phyloP scores from a whole-genome alignment of 2,888 invertebrate species.

The Gymnosoma rotundatum region DNA sequence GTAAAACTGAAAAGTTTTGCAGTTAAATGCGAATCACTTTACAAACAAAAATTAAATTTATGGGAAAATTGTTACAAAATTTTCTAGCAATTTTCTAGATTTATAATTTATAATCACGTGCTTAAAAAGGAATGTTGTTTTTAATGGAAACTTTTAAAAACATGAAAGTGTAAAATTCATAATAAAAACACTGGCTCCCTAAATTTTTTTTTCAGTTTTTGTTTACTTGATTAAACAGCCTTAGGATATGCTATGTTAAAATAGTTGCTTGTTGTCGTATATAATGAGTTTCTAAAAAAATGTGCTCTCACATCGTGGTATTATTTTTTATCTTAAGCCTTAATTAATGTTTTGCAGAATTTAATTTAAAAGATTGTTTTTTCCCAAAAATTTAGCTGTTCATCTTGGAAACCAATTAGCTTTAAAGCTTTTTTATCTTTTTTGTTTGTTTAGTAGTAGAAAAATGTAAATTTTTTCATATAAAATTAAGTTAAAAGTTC shows the following conservation, averaged over 20 bases:
- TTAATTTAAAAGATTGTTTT: conserved; percentile 24
- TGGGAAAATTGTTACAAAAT: no score
- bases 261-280: neutral
- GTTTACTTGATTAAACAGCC: neutral
- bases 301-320: neutral
- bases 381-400: conserved; percentile 21
- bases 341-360: conserved; percentile 6
- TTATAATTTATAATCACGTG: no score
- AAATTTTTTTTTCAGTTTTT: neutral
- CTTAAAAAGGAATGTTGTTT: neutral
- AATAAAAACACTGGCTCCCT: neutral
- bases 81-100: no score
- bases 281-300: conserved; percentile 6
- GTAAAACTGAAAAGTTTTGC: conserved; percentile 5
- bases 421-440: conserved; percentile 22
- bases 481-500: conserved; percentile 36
- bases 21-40: conserved; percentile 27
- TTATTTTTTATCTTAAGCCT: conserved; percentile 11
- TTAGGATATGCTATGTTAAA: conserved; percentile 5
- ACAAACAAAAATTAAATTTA: neutral
- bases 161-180: neutral
- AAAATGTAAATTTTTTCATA: neutral
- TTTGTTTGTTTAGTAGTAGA: conserved; percentile 3
- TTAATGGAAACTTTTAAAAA: neutral
- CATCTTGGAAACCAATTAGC: conserved; percentile 57